phyloP scores from a whole-genome alignment of 37 sponge, comb jelly and placozoan genomes.

The Petrosia ficiformis region DNA sequence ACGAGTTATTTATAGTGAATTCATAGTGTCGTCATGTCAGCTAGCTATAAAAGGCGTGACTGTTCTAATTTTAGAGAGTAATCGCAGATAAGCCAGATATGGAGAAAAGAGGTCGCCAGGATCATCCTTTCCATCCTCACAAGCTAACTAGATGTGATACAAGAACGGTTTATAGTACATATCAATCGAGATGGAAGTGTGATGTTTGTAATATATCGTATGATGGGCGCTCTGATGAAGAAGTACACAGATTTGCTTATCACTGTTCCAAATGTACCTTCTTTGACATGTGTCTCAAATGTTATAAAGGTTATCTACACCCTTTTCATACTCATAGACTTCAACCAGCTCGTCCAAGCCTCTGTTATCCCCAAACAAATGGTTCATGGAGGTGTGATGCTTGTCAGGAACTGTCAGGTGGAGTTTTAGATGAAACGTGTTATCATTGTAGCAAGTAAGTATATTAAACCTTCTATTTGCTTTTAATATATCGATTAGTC shows the following conservation, averaged over 20 bases:
- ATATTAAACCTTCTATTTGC: too few species aligned
- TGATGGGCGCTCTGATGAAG: background rate
- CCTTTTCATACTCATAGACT: conserved; percentile 57
- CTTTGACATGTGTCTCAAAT: conserved; percentile 44
- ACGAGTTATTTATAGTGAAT: too few species aligned
- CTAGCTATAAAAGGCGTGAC: too few species aligned
- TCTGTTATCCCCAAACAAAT: conserved; percentile 39
- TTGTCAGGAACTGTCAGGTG: conserved; percentile 30
- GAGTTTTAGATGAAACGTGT: background rate
- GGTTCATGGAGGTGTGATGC: conserved; percentile 66
- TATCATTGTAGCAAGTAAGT: conserved; percentile 37
- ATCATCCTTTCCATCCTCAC: conserved; percentile 35
- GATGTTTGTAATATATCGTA: conserved; percentile 16
- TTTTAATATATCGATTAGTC: too few species aligned
- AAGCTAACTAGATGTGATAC: conserved; percentile 9
- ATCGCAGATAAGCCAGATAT: too few species aligned
- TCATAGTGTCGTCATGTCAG: too few species aligned
- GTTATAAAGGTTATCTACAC: conserved; percentile 34
- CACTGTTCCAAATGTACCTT: conserved; percentile 32
- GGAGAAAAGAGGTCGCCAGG: background rate
- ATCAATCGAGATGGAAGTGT: conserved; percentile 31
- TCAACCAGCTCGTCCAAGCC: conserved; percentile 14
- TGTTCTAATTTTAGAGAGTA: too few species aligned
- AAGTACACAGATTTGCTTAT: conserved; percentile 7
- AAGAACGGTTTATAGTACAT: background rate